Percentiles rank a stretch among this genome's conserved stretches.
phyloP scores from a whole-genome alignment of 2,888 invertebrate genomes.

The Syrista parreyssii region DNA sequence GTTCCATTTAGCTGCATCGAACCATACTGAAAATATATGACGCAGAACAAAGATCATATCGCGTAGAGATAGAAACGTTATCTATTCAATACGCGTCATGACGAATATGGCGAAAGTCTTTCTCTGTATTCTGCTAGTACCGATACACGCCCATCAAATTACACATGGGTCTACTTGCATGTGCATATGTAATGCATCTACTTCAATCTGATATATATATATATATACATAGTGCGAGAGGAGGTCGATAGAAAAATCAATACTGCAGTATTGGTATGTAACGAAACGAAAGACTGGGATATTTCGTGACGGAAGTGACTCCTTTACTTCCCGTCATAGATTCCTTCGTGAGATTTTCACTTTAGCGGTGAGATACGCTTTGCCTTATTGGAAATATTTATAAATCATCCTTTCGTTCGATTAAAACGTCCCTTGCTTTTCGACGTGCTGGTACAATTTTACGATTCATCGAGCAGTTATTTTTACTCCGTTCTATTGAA shows the following conservation, averaged over 20 bases:
- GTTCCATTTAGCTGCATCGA: not conserved
- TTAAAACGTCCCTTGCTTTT: not conserved
- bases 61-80: not conserved
- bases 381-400: not conserved
- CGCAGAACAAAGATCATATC: not conserved
- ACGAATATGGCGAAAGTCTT: not conserved
- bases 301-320: not conserved
- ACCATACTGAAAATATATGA: not conserved
- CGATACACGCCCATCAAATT: not conserved
- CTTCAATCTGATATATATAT: not conserved
- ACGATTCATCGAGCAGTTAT: not conserved
- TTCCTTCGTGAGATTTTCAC: not conserved
- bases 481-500: not conserved
- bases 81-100: not conserved
- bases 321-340: not conserved
- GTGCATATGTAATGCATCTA: not conserved
- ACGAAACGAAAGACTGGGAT: not conserved
- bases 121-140: not conserved
- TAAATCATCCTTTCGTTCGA: not conserved
- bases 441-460: not conserved
- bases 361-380: not conserved
- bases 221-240: not conserved
- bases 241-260: not conserved
- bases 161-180: not conserved
- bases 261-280: not conserved